Evolutionary conservation across 64 coral and sea anemone species (phyloP), one percentile per base, ranked within the genome.

Genomic region (Platygyra sinensis): DNA sequence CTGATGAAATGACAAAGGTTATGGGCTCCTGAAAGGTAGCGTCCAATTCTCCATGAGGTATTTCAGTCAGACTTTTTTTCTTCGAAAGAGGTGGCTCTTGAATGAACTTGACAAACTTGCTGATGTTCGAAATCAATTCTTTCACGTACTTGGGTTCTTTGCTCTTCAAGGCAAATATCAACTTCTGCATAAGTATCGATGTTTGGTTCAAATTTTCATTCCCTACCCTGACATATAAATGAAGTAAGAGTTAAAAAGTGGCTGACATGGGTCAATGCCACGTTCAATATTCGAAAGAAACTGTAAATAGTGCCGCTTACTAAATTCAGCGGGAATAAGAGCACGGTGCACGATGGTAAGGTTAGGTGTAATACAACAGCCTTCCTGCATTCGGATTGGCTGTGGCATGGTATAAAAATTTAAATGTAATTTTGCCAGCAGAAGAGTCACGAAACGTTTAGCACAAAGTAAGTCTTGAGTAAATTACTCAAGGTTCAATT

Each of bases 21-120:
- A 74, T 59, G n/a, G n/a, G n/a, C n/a, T n/a, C n/a, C n/a, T n/a
- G n/a, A n/a, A n/a, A n/a, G n/a, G n/a, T n/a, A n/a, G n/a, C n/a
- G n/a, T n/a, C 49, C 42, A 87, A 30, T 73, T 87, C 38, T 72
- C 27, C 20, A 30, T 10, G 38, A 73, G 84, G 30, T 74, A 73
- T 87, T 6, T 87, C 84, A 20, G 38, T 73, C 65, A 87, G 52
- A 73, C 16, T 6, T 51, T 67, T 72, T 29, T 79, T 20, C 69
- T 52, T 36, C 52, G 69, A 75, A 54, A 0, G 30, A 33, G 86
- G 50, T 25, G 22, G 71, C 30, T 87, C 86, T 54, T 75, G 50
- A 75, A 75, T 87, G 69, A 59, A 87, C 69, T 87, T 57, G 11
- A 87, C 24, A 87, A 87, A 61, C 73, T 87, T 87, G 51, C 57